Base-by-base conservation (phyloP, 2,888 invertebrate species). In the Trichopoda pennipes region DNA sequence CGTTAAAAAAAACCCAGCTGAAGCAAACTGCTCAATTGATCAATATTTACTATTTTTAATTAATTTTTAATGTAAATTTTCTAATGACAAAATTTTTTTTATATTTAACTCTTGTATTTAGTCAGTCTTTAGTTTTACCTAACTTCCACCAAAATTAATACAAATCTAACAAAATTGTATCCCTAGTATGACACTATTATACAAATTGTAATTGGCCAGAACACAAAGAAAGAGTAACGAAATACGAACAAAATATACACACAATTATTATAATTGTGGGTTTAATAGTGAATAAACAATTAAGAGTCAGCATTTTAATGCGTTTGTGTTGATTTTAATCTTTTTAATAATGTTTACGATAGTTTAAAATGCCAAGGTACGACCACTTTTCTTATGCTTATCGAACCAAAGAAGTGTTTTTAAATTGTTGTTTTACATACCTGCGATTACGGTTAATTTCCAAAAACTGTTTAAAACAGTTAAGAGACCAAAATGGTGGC, bases 121-220 rank as follows among this genome's bases (percentile, higher is more conserved):
- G 80, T 84, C 82, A 12, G 56, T 73, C 84, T 83, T 53, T 83
- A 72, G 85, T 84, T 85, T 84, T 84, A 74, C 80, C 81, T 77
- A 69, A 78, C 77, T 84, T 84, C 77, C 84, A 85, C 83, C 85
- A 84, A 85, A 83, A 85, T 85, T 85, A 84, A 69, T 80, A 70
- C 72, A 61, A 61, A 64, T 75, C 63, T 63, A 69, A 79, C 44
- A 23, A 70, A 69, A 70, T 64, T 64, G 55, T 68, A 28, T 32
- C 72, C 61, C 76, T 60, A 47, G 19, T 75, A 63, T 49, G 53
- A 35, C 47, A 73, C 38, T 55, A 76, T 73, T 38, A 38, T 38
- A 2, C 10, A 49, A 51, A 51, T 72, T 61, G 9, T 47, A 72
- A 72, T 51, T 61, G 72, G 51, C 42, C 38, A 53, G 42, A 28